phyloP scores from a whole-genome alignment of 2,888 invertebrate species.

The Hipparchia sbordonii region DNA sequence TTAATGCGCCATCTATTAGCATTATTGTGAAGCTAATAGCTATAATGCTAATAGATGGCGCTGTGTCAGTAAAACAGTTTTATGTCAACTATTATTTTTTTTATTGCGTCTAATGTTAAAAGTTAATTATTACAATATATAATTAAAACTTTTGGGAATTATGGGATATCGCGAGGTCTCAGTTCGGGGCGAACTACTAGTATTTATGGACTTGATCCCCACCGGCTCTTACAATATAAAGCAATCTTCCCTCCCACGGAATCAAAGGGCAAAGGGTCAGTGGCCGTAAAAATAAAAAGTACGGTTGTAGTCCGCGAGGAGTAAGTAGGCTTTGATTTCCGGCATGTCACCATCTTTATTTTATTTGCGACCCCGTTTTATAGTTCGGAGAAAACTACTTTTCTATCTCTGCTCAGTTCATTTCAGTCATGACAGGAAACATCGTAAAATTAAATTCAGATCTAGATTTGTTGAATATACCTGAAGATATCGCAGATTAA shows the following conservation, averaged over 20 bases:
- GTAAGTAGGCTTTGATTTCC: slow-evolving; percentile 13
- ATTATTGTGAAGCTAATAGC: too few species aligned
- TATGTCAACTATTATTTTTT: too few species aligned
- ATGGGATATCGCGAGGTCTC: too few species aligned
- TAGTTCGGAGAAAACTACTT: slow-evolving; percentile 12
- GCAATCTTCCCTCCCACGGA: slow-evolving; percentile 12
- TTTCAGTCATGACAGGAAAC: neutral
- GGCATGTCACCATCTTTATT: slow-evolving; percentile 11
- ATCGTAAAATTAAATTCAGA: neutral
- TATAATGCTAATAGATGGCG: too few species aligned
- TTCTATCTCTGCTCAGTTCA: neutral
- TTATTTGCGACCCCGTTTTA: slow-evolving; percentile 13
- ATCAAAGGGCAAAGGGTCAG: slow-evolving; percentile 19
- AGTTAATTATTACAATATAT: too few species aligned
- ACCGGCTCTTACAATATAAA: slow-evolving; percentile 2
- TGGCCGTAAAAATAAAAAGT: slow-evolving; percentile 18
- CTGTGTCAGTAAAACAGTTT: too few species aligned
- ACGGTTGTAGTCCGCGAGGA: slow-evolving; percentile 5
- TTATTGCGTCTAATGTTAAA: too few species aligned
- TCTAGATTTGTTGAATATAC: too few species aligned
- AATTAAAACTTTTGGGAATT: too few species aligned
- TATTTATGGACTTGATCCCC: neutral
- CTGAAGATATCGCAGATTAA: too few species aligned
- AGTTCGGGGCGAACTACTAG: too few species aligned
- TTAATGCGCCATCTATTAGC: too few species aligned